Evolutionary conservation across 2,888 invertebrate genomes (phyloP).

Genomic region (Scaptomyza caliginosa): DNA sequence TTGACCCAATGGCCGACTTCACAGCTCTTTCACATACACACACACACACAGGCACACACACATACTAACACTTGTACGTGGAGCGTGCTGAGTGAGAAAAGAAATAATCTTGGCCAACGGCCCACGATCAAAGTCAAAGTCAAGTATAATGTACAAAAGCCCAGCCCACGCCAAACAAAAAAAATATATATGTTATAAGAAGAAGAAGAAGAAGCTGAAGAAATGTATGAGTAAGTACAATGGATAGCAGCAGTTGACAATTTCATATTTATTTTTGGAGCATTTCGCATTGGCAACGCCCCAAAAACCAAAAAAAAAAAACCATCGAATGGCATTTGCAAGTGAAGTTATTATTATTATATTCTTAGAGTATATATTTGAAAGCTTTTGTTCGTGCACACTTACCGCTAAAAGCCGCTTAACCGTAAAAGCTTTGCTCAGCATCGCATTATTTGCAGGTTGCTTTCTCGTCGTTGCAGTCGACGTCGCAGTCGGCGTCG

Average conservation of each 20-base stretch:
- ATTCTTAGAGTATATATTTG: constrained; percentile 4
- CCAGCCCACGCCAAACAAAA: constrained; percentile 48
- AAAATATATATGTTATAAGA: neutral
- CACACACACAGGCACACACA: constrained; percentile 4
- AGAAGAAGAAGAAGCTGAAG: neutral
- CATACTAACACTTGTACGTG: neutral
- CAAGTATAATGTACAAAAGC: constrained; percentile 19
- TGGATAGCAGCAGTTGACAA: constrained; percentile 57
- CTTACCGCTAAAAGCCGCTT: constrained; percentile 80
- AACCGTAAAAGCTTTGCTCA: constrained; percentile 76
- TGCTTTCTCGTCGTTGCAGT: constrained; percentile 71
- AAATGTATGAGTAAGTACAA: constrained; percentile 34
- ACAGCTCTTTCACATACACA: constrained; percentile 66
- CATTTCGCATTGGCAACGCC: constrained; percentile 70
- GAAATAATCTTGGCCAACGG: constrained; percentile 54
- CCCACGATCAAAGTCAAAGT: constrained; percentile 62
- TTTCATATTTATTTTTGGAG: constrained; percentile 48
- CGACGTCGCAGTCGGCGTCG: constrained; percentile 60
- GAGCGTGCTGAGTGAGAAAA: constrained; percentile 10
- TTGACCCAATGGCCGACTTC: constrained; percentile 79
- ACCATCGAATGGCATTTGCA: constrained; percentile 49
- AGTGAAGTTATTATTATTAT: constrained; percentile 33
- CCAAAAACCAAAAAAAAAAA: constrained; percentile 38
- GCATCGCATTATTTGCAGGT: constrained; percentile 69
- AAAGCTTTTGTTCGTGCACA: constrained; percentile 44